phyloP scores from a whole-genome alignment of 2,113 vertebrate genomes.

The Hemichromis elongatus region DNA sequence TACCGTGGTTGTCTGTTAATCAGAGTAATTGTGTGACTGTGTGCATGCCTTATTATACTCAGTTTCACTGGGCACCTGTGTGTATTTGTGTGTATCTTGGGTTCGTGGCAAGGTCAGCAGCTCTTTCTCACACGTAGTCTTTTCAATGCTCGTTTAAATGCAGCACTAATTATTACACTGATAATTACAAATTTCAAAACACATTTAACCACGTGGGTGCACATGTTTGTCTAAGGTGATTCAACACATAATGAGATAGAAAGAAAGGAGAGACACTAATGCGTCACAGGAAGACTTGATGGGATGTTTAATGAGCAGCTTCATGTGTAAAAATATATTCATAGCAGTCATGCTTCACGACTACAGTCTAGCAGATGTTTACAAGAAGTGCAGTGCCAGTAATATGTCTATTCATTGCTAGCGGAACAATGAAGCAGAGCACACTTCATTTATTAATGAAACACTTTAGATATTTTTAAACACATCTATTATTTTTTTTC shows the following conservation, averaged over 20 bases:
- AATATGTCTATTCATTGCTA: not conserved
- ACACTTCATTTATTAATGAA: not conserved
- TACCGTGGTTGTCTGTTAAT: not conserved
- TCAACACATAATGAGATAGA: slow-evolving; percentile 40
- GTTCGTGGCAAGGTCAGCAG: slow-evolving; percentile 41
- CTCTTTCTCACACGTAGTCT: slow-evolving; percentile 11
- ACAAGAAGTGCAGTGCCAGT: not conserved
- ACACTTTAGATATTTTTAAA: not conserved
- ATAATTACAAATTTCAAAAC: slow-evolving; percentile 41
- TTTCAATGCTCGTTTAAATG: slow-evolving; percentile 36
- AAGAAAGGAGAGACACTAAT: slow-evolving; percentile 20
- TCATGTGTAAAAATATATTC: not conserved
- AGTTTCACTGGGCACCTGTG: not conserved
- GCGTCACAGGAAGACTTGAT: slow-evolving; percentile 8
- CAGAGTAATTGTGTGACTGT: slow-evolving; percentile 25
- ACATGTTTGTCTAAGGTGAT: slow-evolving; percentile 25
- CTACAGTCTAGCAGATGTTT: not conserved
- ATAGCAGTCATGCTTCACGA: not conserved
- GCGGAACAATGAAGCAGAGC: not conserved
- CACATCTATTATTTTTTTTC: not conserved
- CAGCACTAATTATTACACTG: slow-evolving; percentile 48
- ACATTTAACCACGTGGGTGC: not conserved
- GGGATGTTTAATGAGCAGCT: slow-evolving; percentile 13
- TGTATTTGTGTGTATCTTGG: not conserved
- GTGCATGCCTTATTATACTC: not conserved